Evolutionary conservation across 2,888 invertebrate genomes (phyloP).

Genomic region (Leucozona laternaria): DNA sequence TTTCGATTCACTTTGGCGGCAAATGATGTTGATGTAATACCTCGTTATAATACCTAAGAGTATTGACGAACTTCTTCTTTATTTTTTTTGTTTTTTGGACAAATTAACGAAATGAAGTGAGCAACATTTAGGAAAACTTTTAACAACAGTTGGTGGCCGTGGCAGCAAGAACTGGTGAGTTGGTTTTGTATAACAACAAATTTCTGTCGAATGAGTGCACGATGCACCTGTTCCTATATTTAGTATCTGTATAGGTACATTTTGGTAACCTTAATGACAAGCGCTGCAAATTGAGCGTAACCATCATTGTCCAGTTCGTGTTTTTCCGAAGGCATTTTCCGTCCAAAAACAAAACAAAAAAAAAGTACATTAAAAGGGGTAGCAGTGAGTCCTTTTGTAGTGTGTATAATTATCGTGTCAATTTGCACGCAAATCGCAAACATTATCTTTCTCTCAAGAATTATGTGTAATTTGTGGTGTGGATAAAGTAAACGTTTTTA

Average conservation of each 20-base stretch:
- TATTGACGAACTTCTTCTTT: slow-evolving; percentile 39
- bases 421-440: slow-evolving; percentile 74
- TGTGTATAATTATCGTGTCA: slow-evolving; percentile 70
- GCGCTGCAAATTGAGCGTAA: slow-evolving; percentile 69
- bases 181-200: slow-evolving; percentile 1
- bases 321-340: slow-evolving; percentile 30
- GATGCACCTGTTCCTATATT: slow-evolving; percentile 55
- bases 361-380: no score
- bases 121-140: slow-evolving; percentile 54
- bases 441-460: slow-evolving; percentile 51
- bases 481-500: slow-evolving; percentile 67
- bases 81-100: slow-evolving; percentile 14
- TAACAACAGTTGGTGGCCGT: slow-evolving; percentile 59
- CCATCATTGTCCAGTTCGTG: slow-evolving; percentile 55
- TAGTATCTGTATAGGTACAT: not conserved
- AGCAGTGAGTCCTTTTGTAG: slow-evolving; percentile 19
- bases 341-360: not conserved
- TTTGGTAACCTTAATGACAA: slow-evolving; percentile 58
- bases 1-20: slow-evolving; percentile 64
- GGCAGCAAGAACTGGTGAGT: not conserved
- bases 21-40: slow-evolving; percentile 34
- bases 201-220: slow-evolving; percentile 32
- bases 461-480: slow-evolving; percentile 71
- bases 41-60: slow-evolving; percentile 20
- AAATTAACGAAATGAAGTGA: slow-evolving; percentile 60